These are phyloP conservation scores for Atta colombica DNA, from an alignment of 1,140 invertebrate genomes.

Conservation along the genomic window DNA sequence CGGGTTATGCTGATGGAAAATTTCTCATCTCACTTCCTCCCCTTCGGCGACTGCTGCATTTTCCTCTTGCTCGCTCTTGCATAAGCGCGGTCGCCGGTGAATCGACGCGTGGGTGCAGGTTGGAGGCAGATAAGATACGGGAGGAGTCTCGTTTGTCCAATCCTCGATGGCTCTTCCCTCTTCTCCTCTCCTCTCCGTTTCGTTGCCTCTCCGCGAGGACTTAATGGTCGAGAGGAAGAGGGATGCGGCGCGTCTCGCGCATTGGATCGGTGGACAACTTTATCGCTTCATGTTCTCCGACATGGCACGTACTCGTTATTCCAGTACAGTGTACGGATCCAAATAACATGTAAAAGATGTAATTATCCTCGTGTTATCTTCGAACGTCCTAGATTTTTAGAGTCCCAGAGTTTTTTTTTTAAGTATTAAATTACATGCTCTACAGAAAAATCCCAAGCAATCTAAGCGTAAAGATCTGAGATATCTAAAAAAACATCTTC, in stretches of 20 bases:
- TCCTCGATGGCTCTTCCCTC: constrained; percentile 83
- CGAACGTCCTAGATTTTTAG: neutral
- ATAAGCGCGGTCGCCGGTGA: constrained; percentile 56
- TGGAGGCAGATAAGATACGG: constrained; percentile 81
- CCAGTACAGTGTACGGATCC: neutral
- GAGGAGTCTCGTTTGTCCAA: constrained; percentile 86
- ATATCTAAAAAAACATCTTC: neutral
- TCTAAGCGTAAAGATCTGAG: neutral
- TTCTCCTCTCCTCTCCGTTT: neutral
- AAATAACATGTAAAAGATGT: neutral
- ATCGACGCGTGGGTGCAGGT: constrained; percentile 83
- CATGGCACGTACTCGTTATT: constrained; percentile 6
- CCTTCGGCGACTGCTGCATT: constrained; percentile 14
- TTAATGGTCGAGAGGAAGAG: neutral
- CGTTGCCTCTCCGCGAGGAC: constrained; percentile 22
- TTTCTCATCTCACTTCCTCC: constrained; percentile 46
- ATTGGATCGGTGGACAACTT: constrained; percentile 53
- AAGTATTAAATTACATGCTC: neutral
- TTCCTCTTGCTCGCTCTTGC: constrained; percentile 52
- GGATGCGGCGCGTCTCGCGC: neutral
- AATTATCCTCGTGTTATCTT: neutral
- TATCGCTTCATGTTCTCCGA: neutral
- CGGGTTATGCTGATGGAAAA: constrained; percentile 50
- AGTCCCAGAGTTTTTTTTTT: no score
- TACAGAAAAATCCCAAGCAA: neutral